Evolutionary conservation across 2,888 invertebrate species (phyloP).

Genomic region (Megaustenia siamemsis): DNA sequence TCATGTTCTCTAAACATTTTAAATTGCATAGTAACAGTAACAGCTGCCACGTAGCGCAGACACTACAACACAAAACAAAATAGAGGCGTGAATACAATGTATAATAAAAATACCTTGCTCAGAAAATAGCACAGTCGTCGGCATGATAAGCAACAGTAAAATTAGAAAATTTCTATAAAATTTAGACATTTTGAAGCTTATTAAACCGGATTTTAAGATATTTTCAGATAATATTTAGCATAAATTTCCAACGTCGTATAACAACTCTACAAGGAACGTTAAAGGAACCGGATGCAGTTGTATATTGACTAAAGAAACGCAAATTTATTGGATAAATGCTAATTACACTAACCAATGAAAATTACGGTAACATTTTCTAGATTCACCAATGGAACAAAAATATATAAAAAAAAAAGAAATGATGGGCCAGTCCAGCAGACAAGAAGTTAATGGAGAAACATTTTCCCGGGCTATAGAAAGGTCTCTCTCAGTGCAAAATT

Average conservation of each 20-base stretch:
- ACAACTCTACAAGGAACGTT: not conserved
- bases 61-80: not conserved
- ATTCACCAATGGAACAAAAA: not conserved
- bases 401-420: not conserved
- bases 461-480: not conserved
- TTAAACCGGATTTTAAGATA: not conserved
- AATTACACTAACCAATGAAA: slow-evolving; percentile 17
- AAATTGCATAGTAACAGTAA: too few species aligned
- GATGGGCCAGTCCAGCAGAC: slow-evolving; percentile 23
- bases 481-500: not conserved
- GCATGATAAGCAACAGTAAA: slow-evolving; percentile 71
- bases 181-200: slow-evolving; percentile 56
- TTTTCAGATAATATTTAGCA: slow-evolving; percentile 25
- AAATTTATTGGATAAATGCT: not conserved
- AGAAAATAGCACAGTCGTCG: slow-evolving; percentile 70
- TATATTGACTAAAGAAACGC: slow-evolving; percentile 2
- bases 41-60: slow-evolving; percentile 32
- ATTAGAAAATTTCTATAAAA: slow-evolving; percentile 67
- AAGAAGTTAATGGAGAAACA: too few species aligned
- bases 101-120: slow-evolving; percentile 67
- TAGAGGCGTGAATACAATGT: not conserved
- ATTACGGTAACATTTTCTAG: slow-evolving; percentile 22
- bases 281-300: slow-evolving; percentile 28
- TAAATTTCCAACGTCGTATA: not conserved
- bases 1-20: too few species aligned